Percentiles rank a stretch among this genome's conserved stretches.
These are phyloP conservation scores for Geophilus truncorum DNA, from an alignment of 2,888 invertebrate genomes.

Conservation along the genomic window DNA sequence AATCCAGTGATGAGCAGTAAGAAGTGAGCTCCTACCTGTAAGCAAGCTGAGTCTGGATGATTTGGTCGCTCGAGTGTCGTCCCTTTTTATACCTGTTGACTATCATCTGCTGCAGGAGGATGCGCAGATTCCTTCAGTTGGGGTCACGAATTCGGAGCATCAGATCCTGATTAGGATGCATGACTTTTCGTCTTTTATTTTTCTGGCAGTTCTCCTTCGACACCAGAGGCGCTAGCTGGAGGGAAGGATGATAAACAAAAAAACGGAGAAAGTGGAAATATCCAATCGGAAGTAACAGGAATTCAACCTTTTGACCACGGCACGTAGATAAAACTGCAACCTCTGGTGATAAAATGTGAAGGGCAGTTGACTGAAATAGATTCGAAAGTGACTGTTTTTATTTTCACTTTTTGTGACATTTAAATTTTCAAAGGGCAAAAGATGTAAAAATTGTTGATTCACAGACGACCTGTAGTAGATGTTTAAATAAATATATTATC, in stretches of 20 bases:
- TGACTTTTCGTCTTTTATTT: not conserved
- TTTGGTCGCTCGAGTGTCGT: not conserved
- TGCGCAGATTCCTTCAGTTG: slow-evolving; percentile 7
- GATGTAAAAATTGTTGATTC: not conserved
- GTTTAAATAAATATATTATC: not conserved
- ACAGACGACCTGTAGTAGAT: not conserved
- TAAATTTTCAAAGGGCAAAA: not conserved
- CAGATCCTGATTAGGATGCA: not conserved
- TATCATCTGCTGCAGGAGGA: not conserved
- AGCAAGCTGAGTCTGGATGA: slow-evolving; percentile 19
- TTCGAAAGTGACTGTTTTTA: not conserved
- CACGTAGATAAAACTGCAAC: not conserved
- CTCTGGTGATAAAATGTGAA: not conserved
- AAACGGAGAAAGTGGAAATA: not conserved
- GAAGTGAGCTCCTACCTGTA: slow-evolving; percentile 3
- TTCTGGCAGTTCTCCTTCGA: not conserved
- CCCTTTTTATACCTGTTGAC: slow-evolving; percentile 13
- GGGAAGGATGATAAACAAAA: not conserved
- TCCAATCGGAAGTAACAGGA: not conserved
- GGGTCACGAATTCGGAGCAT: not conserved
- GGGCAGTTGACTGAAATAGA: not conserved
- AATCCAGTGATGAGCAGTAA: not conserved
- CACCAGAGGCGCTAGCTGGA: not conserved
- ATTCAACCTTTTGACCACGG: no score
- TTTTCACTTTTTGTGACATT: not conserved